Evolutionary conservation across 2,113 vertebrate species (phyloP).

Genomic region (Mormyrus iriodes): DNA sequence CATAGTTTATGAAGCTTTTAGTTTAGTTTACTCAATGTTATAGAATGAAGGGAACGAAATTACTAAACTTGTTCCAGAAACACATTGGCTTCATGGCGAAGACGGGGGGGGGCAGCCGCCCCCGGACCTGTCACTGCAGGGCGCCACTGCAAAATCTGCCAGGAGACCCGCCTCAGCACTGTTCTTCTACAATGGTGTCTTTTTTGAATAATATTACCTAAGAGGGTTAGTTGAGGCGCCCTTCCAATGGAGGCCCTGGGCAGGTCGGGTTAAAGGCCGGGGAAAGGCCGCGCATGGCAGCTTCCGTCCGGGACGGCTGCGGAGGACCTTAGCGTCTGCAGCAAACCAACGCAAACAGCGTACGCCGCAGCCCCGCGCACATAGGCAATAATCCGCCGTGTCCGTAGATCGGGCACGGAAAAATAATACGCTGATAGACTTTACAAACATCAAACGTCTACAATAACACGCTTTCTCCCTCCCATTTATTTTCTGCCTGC

Average conservation of each 20-base stretch:
- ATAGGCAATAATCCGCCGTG: background rate
- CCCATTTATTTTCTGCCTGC: background rate
- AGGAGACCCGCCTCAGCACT: no score
- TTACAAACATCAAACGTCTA: background rate
- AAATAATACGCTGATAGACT: background rate
- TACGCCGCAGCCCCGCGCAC: background rate
- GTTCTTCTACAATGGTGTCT: background rate
- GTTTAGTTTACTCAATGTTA: background rate
- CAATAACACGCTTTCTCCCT: background rate
- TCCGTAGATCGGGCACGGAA: background rate
- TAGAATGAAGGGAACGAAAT: background rate
- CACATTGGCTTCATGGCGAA: background rate
- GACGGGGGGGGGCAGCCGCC: background rate
- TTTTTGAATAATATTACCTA: background rate
- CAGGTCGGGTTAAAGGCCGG: background rate
- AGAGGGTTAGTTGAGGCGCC: background rate
- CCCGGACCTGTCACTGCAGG: no score
- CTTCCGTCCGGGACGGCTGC: background rate
- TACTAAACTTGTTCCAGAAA: background rate
- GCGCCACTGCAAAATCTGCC: no score
- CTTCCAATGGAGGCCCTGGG: background rate
- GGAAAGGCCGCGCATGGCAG: no score
- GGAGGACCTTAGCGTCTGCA: constrained; percentile 12
- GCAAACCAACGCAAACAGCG: constrained; percentile 26
- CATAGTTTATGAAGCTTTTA: background rate